Evolutionary conservation across 2,113 vertebrate genomes (phyloP).

Genomic region (Asarcornis scutulata): DNA sequence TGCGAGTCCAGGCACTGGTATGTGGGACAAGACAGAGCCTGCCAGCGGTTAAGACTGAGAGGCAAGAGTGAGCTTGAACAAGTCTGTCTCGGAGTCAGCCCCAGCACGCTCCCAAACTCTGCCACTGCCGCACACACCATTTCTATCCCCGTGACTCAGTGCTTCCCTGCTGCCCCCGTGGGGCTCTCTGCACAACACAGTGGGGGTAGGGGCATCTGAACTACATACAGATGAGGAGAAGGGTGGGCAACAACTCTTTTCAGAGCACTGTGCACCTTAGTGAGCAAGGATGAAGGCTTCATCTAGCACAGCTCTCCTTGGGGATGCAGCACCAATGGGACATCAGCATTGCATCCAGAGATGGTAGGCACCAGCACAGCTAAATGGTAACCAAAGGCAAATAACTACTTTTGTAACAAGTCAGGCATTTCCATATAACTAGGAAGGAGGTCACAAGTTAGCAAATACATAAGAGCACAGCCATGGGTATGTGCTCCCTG

Average conservation of each 20-base stretch:
- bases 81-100: conserved; percentile 50
- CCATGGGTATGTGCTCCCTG: background rate
- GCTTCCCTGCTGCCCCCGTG: background rate
- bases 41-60: conserved; percentile 34
- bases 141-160: conserved; percentile 36
- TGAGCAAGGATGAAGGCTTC: background rate
- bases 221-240: background rate
- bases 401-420: background rate
- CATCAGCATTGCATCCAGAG: background rate
- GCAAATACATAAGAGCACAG: background rate
- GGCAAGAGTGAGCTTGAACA: conserved; percentile 71
- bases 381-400: background rate
- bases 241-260: background rate
- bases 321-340: background rate
- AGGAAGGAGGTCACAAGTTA: background rate
- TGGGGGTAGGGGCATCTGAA: background rate
- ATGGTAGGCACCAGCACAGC: background rate
- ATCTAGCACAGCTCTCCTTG: background rate
- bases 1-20: background rate
- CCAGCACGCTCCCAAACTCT: conserved; percentile 11
- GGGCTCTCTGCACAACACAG: background rate
- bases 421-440: background rate
- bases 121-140: background rate
- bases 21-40: conserved; percentile 72
- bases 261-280: background rate